A percentile compares a stretch with the other conserved stretches of the same genome.
These are phyloP conservation scores for Amphipyra berbera DNA, from an alignment of 2,888 invertebrate genomes.

Conservation along the genomic window DNA sequence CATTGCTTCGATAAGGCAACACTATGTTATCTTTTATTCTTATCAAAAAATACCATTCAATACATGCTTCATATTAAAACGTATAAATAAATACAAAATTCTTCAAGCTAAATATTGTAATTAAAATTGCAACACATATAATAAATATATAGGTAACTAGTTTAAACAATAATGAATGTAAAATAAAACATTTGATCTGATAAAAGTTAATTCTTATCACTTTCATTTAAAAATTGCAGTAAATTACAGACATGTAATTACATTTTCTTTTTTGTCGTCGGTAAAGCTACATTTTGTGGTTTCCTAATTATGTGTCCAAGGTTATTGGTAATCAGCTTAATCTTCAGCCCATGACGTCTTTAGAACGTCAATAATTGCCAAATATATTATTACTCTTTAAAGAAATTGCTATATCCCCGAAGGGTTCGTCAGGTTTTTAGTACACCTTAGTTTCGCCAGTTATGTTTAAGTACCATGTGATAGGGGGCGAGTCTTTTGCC, in stretches of 20 bases:
- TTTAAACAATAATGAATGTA: no score
- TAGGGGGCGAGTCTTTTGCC: no score
- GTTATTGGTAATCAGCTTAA: constrained; percentile 32
- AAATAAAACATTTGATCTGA: no score
- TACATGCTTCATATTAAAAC: constrained; percentile 13
- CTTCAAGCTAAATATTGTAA: background rate
- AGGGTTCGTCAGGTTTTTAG: no score
- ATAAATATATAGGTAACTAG: no score
- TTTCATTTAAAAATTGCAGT: background rate
- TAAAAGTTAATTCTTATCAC: no score
- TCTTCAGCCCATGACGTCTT: constrained; percentile 32
- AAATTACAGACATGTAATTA: background rate
- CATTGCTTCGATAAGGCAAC: constrained; percentile 27
- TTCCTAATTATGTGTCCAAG: constrained; percentile 44
- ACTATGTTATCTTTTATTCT: constrained; percentile 15
- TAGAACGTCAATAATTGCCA: background rate
- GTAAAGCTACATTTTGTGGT: constrained; percentile 21
- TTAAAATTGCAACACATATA: no score
- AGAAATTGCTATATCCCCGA: no score
- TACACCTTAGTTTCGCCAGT: no score
- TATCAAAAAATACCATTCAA: constrained; percentile 33
- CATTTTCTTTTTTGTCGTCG: constrained; percentile 5
- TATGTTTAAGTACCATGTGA: no score
- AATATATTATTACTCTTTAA: background rate
- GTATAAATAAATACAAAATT: constrained; percentile 23